Evolutionary conservation across 2,888 invertebrate genomes (phyloP).

Genomic region (Neria commutata): DNA sequence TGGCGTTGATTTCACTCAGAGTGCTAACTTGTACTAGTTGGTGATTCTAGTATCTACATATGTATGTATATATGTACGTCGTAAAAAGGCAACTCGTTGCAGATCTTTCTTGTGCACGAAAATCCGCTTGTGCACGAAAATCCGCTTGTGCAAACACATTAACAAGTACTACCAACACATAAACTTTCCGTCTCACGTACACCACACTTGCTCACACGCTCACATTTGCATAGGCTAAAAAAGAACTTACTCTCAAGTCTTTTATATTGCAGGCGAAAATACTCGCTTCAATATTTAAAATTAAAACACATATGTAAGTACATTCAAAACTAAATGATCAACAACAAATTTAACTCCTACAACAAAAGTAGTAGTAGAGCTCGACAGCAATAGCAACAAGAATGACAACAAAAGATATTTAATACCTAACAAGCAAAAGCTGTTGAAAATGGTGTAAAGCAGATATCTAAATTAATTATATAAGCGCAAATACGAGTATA

Average conservation of each 20-base stretch:
- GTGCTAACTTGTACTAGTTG: too few relatives aligned
- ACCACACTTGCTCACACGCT: neutral
- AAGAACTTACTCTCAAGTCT: neutral
- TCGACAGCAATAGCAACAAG: slow-evolving; percentile 10
- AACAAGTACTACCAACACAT: too few relatives aligned
- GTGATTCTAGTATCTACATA: too few relatives aligned
- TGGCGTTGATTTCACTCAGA: too few relatives aligned
- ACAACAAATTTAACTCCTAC: neutral
- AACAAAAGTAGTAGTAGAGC: slow-evolving; percentile 12
- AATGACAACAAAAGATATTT: slow-evolving; percentile 13
- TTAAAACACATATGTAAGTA: slow-evolving; percentile 8
- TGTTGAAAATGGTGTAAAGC: slow-evolving; percentile 38
- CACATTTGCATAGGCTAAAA: neutral
- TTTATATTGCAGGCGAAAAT: neutral
- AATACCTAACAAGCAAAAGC: too few relatives aligned
- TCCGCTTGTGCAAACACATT: too few relatives aligned
- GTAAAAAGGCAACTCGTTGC: too few relatives aligned
- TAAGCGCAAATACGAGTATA: slow-evolving; percentile 22
- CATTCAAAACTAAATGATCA: neutral
- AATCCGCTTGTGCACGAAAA: too few relatives aligned
- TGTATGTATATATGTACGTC: too few relatives aligned
- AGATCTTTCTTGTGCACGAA: too few relatives aligned
- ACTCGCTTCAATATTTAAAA: neutral
- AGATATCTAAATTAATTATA: slow-evolving; percentile 42
- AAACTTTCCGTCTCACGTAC: too few relatives aligned